Base-by-base conservation (phyloP, 2,797 vertebrate species). In the Botia kubotai region DNA sequence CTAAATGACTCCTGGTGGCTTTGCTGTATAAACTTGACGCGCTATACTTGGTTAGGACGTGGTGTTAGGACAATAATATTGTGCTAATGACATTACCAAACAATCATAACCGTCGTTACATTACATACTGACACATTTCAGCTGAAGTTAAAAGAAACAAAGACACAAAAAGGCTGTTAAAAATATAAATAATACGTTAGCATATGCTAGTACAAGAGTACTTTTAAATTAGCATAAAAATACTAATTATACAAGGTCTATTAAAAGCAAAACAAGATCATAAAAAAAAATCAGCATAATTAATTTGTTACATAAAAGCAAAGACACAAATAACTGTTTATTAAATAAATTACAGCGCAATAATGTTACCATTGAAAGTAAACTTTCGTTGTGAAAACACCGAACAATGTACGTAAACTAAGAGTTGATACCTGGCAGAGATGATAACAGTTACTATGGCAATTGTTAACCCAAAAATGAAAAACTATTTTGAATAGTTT, bases 21-120 rank as follows among this genome's bases (percentile, higher is more conserved):
- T 4, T n/a, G 8, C 52, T 14, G 52, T 53, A n/a, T 53, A n/a
- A 53, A 53, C 52, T 16, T 13, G 17, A 16, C 14, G 8, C 39
- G 39, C 39, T 7, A 7, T 36, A 4, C 16, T 39, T 66, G 16
- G 33, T 66, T 39, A 66, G 17, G 33, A 66, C 17, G 8, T 19
- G 33, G 10, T 66, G 33, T 43, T 39, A 66, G 55, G 36, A 79
- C 66, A 19, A 53, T 53, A 29, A 74, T 72, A 39, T 76, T 70
- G 70, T 82, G 75, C 84, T 75, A 72, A 77, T 53, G 87, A 46
- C 21, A 79, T 68, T 69, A 82, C 87, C 89, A 82, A 89, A 86
- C 87, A 85, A 80, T 77, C 89, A 77, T 60, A 77, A 84, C 48
- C 43, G n/a, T 57, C 63, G 43, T 48, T 70, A 77, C 50, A 21